Evolutionary conservation across 2,888 invertebrate species (phyloP).

Genomic region (Conus canariensis): DNA sequence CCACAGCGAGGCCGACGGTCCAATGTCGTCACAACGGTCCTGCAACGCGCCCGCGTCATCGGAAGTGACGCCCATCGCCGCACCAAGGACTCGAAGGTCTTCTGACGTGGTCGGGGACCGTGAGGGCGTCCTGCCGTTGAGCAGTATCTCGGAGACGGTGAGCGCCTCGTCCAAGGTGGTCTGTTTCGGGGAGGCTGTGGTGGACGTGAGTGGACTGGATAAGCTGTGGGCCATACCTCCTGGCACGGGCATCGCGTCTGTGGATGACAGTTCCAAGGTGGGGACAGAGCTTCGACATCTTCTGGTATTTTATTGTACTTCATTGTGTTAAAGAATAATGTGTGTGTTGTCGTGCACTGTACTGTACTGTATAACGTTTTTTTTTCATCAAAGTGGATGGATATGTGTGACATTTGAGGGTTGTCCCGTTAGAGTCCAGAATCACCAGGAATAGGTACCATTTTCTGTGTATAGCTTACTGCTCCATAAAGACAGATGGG

Average conservation of each 20-base stretch:
- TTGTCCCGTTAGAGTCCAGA: no score
- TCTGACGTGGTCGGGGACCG: background rate
- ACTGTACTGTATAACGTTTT: no score
- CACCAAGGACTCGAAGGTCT: background rate
- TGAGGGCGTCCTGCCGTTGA: background rate
- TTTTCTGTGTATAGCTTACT: no score
- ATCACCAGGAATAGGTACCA: no score
- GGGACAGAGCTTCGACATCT: background rate
- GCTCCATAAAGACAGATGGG: no score
- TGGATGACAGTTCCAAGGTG: slow-evolving; percentile 14
- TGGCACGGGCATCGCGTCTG: background rate
- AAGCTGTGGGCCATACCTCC: slow-evolving; percentile 16
- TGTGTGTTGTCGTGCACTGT: no score
- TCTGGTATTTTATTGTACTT: no score
- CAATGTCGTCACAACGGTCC: background rate
- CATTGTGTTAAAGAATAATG: no score
- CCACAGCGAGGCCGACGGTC: background rate
- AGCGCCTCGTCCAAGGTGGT: background rate
- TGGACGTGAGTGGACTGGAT: background rate
- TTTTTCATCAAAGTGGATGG: background rate
- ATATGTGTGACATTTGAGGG: no score
- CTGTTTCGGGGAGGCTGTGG: background rate
- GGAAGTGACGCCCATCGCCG: background rate
- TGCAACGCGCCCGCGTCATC: background rate
- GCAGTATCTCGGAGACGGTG: background rate